Conservation (phyloP, 2,888 invertebrate species). For the Leptinotarsa haldemani region DNA sequence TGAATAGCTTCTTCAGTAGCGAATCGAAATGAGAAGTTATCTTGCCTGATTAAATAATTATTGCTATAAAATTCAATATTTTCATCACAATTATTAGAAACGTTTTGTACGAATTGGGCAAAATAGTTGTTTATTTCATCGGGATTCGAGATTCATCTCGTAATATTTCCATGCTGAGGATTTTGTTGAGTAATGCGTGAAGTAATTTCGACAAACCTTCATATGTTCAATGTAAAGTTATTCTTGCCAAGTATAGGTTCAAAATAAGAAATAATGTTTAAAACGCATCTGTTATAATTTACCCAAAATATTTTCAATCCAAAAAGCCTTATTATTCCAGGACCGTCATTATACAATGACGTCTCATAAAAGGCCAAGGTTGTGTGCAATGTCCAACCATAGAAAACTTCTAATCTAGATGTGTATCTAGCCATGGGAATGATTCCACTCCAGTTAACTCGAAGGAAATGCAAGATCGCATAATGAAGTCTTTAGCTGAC, state of each 20-base stretch:
- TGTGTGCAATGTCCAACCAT: constrained; percentile 54
- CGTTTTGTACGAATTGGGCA: too few relatives aligned
- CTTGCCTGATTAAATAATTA: too few relatives aligned
- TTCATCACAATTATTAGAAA: too few relatives aligned
- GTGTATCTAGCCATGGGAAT: constrained; percentile 49
- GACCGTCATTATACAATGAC: constrained; percentile 40
- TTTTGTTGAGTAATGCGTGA: too few relatives aligned
- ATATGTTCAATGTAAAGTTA: too few relatives aligned
- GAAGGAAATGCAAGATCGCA: constrained; percentile 53
- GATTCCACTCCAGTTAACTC: constrained; percentile 40
- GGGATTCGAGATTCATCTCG: too few relatives aligned
- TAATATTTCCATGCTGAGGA: too few relatives aligned
- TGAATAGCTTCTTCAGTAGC: too few relatives aligned
- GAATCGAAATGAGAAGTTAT: too few relatives aligned
- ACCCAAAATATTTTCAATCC: constrained; percentile 18
- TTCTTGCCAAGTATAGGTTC: background rate
- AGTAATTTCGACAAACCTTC: too few relatives aligned
- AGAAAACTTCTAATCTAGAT: constrained; percentile 51
- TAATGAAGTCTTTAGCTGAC: constrained; percentile 50
- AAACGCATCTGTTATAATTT: constrained; percentile 1
- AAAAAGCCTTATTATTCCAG: constrained; percentile 50
- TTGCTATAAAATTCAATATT: too few relatives aligned
- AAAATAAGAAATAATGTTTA: background rate
- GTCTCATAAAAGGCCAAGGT: constrained; percentile 40
- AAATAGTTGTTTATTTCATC: too few relatives aligned